These are phyloP conservation scores for Holacanthus passer DNA, from an alignment of 2,113 vertebrate species.

Conservation along the genomic window DNA sequence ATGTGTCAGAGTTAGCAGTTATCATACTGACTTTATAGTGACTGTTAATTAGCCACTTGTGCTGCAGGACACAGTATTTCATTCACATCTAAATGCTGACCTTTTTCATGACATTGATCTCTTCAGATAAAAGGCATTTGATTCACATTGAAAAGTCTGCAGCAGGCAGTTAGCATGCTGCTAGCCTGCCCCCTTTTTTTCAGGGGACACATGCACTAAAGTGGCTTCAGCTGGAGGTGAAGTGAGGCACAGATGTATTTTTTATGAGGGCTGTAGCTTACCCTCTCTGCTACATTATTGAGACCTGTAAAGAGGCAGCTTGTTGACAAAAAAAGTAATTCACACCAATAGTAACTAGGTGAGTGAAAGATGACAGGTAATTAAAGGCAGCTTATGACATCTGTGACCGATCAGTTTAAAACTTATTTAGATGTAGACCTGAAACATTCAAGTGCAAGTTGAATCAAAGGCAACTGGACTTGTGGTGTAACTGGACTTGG, in stretches of 20 bases:
- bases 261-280: conserved; percentile 68
- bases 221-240: conserved; percentile 37
- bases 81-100: not conserved
- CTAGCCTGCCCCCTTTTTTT: conserved; percentile 6
- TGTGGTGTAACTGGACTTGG: no score
- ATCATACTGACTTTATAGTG: not conserved
- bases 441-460: no score
- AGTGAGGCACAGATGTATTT: conserved; percentile 54
- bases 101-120: conserved; percentile 27
- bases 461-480: no score
- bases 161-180: conserved; percentile 22
- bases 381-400: not conserved
- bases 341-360: conserved; percentile 45
- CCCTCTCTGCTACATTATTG: conserved; percentile 69
- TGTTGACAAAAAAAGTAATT: conserved; percentile 64
- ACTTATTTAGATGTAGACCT: not conserved
- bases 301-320: conserved; percentile 61
- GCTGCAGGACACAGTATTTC: not conserved
- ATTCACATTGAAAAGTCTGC: not conserved
- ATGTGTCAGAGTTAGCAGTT: not conserved
- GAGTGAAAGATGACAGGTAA: not conserved
- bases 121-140: not conserved
- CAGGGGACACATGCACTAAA: conserved; percentile 18
- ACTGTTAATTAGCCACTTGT: not conserved
- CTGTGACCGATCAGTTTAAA: not conserved